A percentile compares a stretch with the other conserved stretches of the same genome.
Conservation (phyloP, 2,888 invertebrate species). For the Drosophila longiperda region DNA sequence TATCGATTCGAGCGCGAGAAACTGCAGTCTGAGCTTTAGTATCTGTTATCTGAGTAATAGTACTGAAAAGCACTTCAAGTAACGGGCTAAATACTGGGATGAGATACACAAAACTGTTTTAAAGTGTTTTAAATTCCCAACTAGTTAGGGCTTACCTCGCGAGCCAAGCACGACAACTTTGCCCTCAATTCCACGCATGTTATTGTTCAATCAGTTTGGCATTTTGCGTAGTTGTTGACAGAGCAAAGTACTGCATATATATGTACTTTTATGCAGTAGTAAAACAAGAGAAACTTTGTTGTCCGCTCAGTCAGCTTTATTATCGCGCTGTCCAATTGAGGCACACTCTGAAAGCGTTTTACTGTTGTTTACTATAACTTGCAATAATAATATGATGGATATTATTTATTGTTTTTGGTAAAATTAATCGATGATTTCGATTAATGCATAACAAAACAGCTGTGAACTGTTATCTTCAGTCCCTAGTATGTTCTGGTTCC, state of each 20-base stretch:
- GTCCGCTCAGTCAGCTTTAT: neutral
- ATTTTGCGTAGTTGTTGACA: conserved; percentile 29
- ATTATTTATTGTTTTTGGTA: conserved; percentile 30
- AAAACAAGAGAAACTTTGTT: conserved; percentile 9
- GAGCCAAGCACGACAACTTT: conserved; percentile 94
- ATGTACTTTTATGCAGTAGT: conserved; percentile 9
- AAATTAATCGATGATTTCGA: conserved; percentile 24
- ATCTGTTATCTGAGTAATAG: conserved; percentile 30
- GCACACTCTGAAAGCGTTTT: conserved; percentile 18
- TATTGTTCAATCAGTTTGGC: conserved; percentile 50
- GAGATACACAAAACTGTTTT: conserved; percentile 16
- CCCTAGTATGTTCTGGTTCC: neutral
- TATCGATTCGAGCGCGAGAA: conserved; percentile 52
- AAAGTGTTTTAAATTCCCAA: conserved; percentile 41
- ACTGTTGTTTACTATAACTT: conserved; percentile 25
- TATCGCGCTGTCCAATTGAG: neutral
- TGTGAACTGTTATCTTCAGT: conserved; percentile 17
- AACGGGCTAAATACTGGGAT: conserved; percentile 2
- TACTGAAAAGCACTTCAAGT: conserved; percentile 29
- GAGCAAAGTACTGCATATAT: conserved; percentile 21
- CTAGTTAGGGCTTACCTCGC: conserved; percentile 88
- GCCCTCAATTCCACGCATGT: conserved; percentile 91
- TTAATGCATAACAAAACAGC: conserved; percentile 30
- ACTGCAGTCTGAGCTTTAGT: conserved; percentile 10
- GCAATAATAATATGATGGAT: conserved; percentile 32